Percentiles rank a stretch among this genome's conserved stretches.
Conservation (phyloP, 2,113 vertebrate species). For the Bucco capensis region DNA sequence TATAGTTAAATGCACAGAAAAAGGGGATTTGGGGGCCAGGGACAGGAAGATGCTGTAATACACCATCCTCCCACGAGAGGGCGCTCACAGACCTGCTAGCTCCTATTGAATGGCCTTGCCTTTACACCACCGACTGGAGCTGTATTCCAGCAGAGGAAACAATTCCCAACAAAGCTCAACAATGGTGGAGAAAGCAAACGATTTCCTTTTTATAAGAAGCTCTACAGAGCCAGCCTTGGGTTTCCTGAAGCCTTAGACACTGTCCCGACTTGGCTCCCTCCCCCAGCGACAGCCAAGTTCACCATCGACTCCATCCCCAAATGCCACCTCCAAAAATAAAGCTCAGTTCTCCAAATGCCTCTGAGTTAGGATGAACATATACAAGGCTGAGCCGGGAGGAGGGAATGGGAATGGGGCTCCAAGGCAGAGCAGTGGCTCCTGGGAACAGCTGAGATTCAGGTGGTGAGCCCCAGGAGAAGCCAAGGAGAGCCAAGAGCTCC, state of each 20-base stretch:
- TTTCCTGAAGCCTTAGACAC: not conserved
- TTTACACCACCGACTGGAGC: not conserved
- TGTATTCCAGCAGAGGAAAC: not conserved
- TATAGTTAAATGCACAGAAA: not conserved
- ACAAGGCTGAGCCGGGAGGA: not conserved
- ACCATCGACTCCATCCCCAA: no score
- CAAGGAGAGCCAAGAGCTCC: not conserved
- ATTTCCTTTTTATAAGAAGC: fast-evolving
- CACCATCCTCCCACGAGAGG: not conserved
- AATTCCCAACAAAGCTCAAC: not conserved
- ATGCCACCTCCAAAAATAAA: not conserved
- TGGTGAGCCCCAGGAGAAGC: not conserved
- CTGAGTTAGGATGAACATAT: fast-evolving
- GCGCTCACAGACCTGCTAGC: not conserved
- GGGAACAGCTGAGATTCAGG: fast-evolving
- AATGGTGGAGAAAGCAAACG: fast-evolving
- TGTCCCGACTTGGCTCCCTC: not conserved
- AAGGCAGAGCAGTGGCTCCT: not conserved
- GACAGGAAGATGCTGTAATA: not conserved
- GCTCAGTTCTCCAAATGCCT: not conserved
- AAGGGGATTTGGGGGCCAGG: not conserved
- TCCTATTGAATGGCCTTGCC: no score
- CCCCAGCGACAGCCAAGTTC: not conserved
- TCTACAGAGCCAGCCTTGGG: not conserved
- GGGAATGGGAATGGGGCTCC: fast-evolving